phyloP scores from a whole-genome alignment of 2,113 vertebrate genomes.

The Albula goreensis region DNA sequence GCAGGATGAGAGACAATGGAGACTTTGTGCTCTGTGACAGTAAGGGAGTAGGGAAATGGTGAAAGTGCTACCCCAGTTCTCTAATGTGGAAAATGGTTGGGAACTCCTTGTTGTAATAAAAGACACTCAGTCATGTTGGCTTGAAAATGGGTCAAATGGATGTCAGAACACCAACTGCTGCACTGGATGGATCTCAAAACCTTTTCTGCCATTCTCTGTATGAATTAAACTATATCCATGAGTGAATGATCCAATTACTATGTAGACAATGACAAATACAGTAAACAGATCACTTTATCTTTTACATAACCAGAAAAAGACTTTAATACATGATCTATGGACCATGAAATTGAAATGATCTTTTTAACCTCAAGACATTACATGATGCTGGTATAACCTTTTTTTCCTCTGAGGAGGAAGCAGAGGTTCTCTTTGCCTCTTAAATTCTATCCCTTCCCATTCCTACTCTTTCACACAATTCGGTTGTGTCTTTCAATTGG shows the following conservation, averaged over 20 bases:
- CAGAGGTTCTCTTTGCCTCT: not conserved
- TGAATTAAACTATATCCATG: not conserved
- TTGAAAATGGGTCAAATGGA: not conserved
- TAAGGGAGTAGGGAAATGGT: not conserved
- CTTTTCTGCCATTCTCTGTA: not conserved
- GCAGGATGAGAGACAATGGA: not conserved
- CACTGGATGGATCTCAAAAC: not conserved
- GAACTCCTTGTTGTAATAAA: not conserved
- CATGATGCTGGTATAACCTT: not conserved
- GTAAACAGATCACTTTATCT: not conserved
- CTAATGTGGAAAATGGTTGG: not conserved
- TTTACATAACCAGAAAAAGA: too few species aligned
- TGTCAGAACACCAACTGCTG: not conserved
- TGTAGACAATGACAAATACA: not conserved
- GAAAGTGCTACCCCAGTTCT: not conserved
- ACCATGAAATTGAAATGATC: not conserved
- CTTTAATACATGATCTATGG: not conserved
- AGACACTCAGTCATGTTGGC: not conserved
- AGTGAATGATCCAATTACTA: not conserved
- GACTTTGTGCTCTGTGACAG: not conserved
- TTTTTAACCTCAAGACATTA: not conserved
- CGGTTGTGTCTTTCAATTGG: too few species aligned
- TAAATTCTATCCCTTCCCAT: not conserved
- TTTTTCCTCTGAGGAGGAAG: not conserved
- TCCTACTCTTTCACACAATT: not conserved